phyloP scores from a whole-genome alignment of 2,888 invertebrate species.

The Eupithecia subfuscata region DNA sequence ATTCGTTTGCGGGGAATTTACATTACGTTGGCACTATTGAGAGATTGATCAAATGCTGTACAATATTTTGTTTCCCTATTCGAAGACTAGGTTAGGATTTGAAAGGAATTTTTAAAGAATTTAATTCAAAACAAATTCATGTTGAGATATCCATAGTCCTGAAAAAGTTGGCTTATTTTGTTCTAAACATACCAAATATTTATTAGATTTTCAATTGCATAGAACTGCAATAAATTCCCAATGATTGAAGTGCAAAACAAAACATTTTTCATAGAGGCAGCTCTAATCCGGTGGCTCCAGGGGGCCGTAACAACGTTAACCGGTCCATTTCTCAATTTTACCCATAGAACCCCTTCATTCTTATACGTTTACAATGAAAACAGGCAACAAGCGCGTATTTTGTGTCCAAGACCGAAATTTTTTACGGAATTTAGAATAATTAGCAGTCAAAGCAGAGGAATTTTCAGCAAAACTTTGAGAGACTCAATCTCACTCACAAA shows the following conservation, averaged over 20 bases:
- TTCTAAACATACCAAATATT: not conserved
- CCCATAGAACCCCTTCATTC: constrained; percentile 68
- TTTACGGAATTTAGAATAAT: not conserved
- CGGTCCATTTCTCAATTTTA: constrained; percentile 84
- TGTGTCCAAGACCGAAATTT: not conserved
- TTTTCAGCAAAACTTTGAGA: too few relatives aligned
- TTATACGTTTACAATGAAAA: constrained; percentile 9
- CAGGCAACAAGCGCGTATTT: constrained; percentile 7
- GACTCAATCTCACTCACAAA: not conserved
- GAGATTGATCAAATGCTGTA: not conserved
- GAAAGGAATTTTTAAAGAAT: too few relatives aligned
- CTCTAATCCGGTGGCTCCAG: constrained; percentile 68
- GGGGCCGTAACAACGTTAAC: constrained; percentile 81
- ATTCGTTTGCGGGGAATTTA: constrained; percentile 17
- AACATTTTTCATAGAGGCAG: constrained; percentile 76
- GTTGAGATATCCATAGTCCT: not conserved
- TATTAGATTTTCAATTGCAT: constrained; percentile 9
- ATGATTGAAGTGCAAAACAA: constrained; percentile 63
- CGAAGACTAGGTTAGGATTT: too few relatives aligned
- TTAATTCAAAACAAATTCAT: too few relatives aligned
- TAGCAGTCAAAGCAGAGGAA: not conserved
- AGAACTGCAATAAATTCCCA: constrained; percentile 49
- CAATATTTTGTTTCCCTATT: too few relatives aligned
- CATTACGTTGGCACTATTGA: constrained; percentile 14
- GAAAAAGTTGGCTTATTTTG: not conserved